Conservation (phyloP, 2,113 vertebrate species). For the Morone chrysops region DNA sequence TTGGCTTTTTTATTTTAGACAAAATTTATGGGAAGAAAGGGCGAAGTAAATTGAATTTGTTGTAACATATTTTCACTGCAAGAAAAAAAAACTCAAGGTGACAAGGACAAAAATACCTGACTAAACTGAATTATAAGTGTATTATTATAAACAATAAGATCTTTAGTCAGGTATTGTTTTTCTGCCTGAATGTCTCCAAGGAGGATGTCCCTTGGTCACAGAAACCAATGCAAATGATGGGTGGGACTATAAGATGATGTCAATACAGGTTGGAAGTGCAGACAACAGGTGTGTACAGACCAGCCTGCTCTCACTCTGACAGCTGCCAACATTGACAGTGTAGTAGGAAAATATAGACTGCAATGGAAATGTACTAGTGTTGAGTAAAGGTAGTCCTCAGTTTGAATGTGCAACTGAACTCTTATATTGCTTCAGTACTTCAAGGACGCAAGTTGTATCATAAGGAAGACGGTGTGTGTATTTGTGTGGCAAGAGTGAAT, state of each 20-base stretch:
- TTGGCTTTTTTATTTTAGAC: neutral
- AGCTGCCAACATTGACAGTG: neutral
- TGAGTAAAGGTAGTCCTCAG: too few relatives aligned
- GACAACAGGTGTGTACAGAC: slow-evolving; percentile 52
- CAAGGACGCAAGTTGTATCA: too few relatives aligned
- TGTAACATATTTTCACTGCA: neutral
- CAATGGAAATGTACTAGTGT: too few relatives aligned
- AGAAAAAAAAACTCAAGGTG: neutral
- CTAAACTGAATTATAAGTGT: too few relatives aligned
- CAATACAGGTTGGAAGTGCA: slow-evolving; percentile 28
- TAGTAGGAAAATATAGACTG: too few relatives aligned
- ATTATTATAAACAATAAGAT: neutral
- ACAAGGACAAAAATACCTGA: neutral
- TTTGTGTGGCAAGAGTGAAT: too few relatives aligned
- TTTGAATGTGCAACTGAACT: too few relatives aligned
- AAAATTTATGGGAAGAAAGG: neutral
- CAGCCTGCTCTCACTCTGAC: slow-evolving; percentile 7
- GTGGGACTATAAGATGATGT: slow-evolving; percentile 57
- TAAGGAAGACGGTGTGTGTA: too few relatives aligned
- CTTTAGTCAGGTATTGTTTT: slow-evolving; percentile 6
- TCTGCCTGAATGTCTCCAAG: slow-evolving; percentile 10
- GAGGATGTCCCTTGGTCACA: slow-evolving; percentile 22
- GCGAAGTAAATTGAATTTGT: neutral
- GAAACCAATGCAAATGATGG: slow-evolving; percentile 57
- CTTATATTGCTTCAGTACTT: too few relatives aligned